Evolutionary conservation across 1,140 invertebrate genomes (phyloP).

Genomic region (Drosophila neocordata): DNA sequence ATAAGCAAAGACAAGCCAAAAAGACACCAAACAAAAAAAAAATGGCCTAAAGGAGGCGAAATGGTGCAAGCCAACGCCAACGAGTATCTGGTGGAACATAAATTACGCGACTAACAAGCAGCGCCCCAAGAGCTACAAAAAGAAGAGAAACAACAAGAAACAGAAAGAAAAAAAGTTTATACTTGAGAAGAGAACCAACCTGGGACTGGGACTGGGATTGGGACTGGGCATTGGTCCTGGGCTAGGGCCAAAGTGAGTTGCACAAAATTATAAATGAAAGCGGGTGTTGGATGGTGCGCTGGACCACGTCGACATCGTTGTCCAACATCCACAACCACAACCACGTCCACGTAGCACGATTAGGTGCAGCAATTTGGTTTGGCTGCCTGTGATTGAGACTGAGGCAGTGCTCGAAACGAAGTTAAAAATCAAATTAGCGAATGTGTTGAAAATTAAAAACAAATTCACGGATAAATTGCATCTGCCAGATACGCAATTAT

Average conservation of each 20-base stretch:
- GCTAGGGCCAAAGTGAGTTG: constrained; percentile 65
- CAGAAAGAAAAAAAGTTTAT: constrained; percentile 41
- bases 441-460: constrained; percentile 83
- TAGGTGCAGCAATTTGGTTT: constrained; percentile 76
- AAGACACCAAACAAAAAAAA: constrained; percentile 29
- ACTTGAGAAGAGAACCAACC: constrained; percentile 57
- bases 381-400: constrained; percentile 78
- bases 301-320: constrained; percentile 26
- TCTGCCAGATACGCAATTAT: constrained; percentile 83
- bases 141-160: constrained; percentile 41
- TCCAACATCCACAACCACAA: constrained; percentile 11
- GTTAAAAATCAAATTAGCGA: constrained; percentile 83
- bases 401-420: constrained; percentile 78
- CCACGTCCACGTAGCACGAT: constrained; percentile 60
- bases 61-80: constrained; percentile 72
- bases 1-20: constrained; percentile 69
- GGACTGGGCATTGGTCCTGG: constrained; percentile 5
- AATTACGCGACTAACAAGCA: constrained; percentile 83
- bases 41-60: constrained; percentile 21
- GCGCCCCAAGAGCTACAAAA: constrained; percentile 74
- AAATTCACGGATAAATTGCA: constrained; percentile 83
- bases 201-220: neutral
- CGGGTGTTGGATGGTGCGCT: constrained; percentile 65
- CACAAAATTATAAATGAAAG: constrained; percentile 76
- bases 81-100: constrained; percentile 82